Conservation (phyloP, 1,140 invertebrate genomes). For the Caenorhabditis elegans region DNA sequence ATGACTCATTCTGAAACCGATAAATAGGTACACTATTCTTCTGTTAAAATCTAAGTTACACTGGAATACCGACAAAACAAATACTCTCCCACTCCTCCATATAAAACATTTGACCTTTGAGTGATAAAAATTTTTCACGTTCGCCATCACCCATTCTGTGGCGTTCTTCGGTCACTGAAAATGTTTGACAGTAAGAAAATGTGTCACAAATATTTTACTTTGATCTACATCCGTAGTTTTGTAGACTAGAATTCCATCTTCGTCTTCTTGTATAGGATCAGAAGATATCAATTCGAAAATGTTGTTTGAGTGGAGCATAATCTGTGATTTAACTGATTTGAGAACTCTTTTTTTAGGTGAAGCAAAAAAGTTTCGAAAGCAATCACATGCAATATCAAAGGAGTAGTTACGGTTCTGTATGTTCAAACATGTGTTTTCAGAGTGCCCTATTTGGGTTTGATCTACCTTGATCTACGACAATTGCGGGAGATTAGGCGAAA, state of each 20-base stretch:
- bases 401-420: no score
- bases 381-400: neutral
- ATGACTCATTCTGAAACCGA: constrained; percentile 77
- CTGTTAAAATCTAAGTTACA: constrained; percentile 69
- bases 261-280: constrained; percentile 72
- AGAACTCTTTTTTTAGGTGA: neutral
- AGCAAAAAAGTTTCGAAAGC: neutral
- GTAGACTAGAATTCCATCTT: constrained; percentile 31
- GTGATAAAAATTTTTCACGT: constrained; percentile 71
- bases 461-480: no score
- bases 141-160: constrained; percentile 71
- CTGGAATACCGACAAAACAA: constrained; percentile 90
- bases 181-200: neutral
- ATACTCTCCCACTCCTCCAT: constrained; percentile 96
- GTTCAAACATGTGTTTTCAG: no score
- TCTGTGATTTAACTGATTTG: constrained; percentile 68
- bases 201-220: neutral
- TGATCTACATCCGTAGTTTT: constrained; percentile 21
- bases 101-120: constrained; percentile 90
- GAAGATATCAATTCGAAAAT: constrained; percentile 90
- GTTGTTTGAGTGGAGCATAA: constrained; percentile 88
- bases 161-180: constrained; percentile 68
- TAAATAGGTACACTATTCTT: neutral
- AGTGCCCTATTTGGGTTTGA: no score
- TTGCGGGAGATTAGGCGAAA: no score